phyloP scores from a whole-genome alignment of 1,140 invertebrate genomes.

The Asobara japonica region DNA sequence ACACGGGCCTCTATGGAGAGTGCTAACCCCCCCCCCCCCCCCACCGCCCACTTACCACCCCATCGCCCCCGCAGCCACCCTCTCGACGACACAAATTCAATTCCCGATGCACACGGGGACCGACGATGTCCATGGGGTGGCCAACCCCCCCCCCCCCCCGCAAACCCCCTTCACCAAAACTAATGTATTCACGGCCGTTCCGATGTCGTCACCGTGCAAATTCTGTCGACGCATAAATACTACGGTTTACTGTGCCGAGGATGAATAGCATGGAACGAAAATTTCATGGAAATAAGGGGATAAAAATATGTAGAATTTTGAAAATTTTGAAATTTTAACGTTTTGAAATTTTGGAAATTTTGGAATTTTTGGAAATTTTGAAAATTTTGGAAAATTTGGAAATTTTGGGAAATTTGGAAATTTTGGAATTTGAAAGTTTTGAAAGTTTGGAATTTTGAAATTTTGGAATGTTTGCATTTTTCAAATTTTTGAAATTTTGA shows the following conservation, averaged over 20 bases:
- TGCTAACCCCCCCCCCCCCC: constrained; percentile 11
- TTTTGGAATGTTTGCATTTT: too few relatives aligned
- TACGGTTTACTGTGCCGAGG: background rate
- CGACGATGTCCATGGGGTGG: background rate
- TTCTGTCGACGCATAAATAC: constrained; percentile 13
- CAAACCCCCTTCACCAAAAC: background rate
- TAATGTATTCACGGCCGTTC: constrained; percentile 10
- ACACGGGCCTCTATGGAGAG: background rate
- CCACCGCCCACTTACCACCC: too few relatives aligned
- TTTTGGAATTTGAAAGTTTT: too few relatives aligned
- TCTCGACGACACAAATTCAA: constrained; percentile 10
- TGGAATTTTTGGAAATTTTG: too few relatives aligned
- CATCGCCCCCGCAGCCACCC: background rate
- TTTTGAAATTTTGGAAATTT: too few relatives aligned
- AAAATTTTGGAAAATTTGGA: too few relatives aligned
- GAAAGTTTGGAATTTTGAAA: too few relatives aligned
- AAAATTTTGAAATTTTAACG: too few relatives aligned
- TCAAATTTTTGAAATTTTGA: too few relatives aligned
- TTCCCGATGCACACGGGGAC: constrained; percentile 4
- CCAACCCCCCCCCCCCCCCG: background rate
- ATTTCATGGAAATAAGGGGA: too few relatives aligned
- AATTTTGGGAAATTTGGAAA: too few relatives aligned
- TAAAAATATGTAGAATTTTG: constrained; percentile 10
- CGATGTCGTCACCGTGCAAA: constrained; percentile 16
- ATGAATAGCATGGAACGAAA: background rate